A percentile compares a stretch with the other conserved stretches of the same genome.
These are phyloP conservation scores for Camponotus pennsylvanicus DNA, from an alignment of 1,140 invertebrate genomes.

Conservation along the genomic window DNA sequence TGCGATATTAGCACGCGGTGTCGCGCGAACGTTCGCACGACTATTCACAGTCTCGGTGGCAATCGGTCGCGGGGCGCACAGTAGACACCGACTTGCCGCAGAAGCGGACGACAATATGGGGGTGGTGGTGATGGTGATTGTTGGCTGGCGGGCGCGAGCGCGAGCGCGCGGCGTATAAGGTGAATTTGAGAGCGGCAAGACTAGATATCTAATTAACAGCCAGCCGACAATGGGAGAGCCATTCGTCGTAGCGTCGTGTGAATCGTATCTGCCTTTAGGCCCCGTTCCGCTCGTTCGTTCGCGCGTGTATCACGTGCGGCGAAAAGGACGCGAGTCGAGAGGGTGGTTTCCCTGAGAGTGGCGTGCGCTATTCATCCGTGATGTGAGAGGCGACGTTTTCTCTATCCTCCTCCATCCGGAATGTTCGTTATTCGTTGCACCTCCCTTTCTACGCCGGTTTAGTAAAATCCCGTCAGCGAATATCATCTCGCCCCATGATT, in stretches of 20 bases:
- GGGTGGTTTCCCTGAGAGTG: slow-evolving; percentile 1
- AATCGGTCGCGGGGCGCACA: slow-evolving; percentile 64
- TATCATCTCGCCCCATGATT: background rate
- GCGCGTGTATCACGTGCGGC: slow-evolving; percentile 27
- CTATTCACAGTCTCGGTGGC: slow-evolving; percentile 72
- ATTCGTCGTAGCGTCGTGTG: slow-evolving; percentile 81
- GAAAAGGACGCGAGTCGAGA: slow-evolving; percentile 43
- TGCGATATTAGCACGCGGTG: slow-evolving; percentile 74
- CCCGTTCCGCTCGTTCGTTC: slow-evolving; percentile 54
- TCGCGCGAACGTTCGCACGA: slow-evolving; percentile 62
- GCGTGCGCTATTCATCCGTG: slow-evolving; percentile 34
- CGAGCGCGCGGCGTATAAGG: slow-evolving; percentile 73
- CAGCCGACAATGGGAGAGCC: slow-evolving; percentile 83
- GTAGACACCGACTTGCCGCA: slow-evolving; percentile 66
- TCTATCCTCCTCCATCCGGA: slow-evolving; percentile 9
- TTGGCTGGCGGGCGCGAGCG: slow-evolving; percentile 45
- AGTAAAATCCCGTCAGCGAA: slow-evolving; percentile 15
- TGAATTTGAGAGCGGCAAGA: slow-evolving; percentile 80
- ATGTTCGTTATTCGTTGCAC: slow-evolving; percentile 16
- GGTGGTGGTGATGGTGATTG: slow-evolving; percentile 15
- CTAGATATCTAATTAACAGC: slow-evolving; percentile 86
- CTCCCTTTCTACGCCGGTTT: slow-evolving; percentile 38
- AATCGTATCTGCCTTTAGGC: slow-evolving; percentile 79
- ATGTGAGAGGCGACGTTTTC: slow-evolving; percentile 48
- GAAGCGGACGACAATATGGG: slow-evolving; percentile 70